Percentiles rank a stretch among this genome's conserved stretches.
Evolutionary conservation across 2,113 vertebrate genomes (phyloP).

Genomic region (Prinia subflava): DNA sequence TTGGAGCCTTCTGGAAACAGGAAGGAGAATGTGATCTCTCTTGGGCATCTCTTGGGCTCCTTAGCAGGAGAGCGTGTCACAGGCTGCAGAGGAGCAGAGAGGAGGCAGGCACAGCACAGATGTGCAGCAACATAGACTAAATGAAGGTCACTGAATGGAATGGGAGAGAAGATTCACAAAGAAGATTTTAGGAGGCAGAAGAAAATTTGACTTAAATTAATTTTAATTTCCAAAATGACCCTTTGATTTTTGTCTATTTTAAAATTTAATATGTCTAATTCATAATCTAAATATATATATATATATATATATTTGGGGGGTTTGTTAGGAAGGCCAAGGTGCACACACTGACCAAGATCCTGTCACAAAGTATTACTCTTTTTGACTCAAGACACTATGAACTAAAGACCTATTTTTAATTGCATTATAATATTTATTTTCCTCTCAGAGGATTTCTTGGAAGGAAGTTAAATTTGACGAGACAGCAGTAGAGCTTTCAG

Average conservation of each 20-base stretch:
- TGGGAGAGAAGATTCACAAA: background rate
- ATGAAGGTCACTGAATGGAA: background rate
- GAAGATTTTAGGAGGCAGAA: background rate
- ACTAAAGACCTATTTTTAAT: background rate
- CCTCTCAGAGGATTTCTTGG: background rate
- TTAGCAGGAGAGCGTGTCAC: background rate
- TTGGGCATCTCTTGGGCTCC: background rate
- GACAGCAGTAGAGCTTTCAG: background rate
- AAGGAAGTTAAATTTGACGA: background rate
- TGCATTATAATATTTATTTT: background rate
- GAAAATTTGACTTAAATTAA: background rate
- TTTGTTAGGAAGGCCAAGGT: background rate
- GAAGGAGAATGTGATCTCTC: fast-evolving
- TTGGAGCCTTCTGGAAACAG: background rate
- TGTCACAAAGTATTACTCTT: background rate
- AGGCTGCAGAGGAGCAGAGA: background rate
- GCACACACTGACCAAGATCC: background rate
- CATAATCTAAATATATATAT: background rate
- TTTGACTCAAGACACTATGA: background rate
- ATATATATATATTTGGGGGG: too few relatives aligned
- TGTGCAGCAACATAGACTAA: background rate
- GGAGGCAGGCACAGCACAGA: background rate
- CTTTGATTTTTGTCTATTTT: background rate
- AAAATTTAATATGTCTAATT: background rate
- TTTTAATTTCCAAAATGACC: background rate